phyloP scores from a whole-genome alignment of 2,888 invertebrate species.

The Hylaea fasciaria region DNA sequence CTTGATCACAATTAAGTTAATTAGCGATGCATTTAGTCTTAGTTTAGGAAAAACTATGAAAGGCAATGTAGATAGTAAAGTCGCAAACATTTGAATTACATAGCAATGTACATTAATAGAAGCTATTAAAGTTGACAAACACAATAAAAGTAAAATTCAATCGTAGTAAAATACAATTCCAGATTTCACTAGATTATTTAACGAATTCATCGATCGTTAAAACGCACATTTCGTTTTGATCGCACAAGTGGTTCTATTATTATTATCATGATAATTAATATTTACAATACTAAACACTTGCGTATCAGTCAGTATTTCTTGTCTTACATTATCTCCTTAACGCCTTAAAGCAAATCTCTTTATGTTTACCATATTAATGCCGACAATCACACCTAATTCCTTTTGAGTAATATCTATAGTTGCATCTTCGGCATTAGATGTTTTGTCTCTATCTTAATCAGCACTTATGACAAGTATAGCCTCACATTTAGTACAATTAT shows the following conservation, averaged over 20 bases:
- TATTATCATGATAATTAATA: conserved; percentile 72
- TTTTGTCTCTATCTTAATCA: conserved; percentile 33
- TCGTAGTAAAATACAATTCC: conserved; percentile 65
- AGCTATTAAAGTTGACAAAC: conserved; percentile 46
- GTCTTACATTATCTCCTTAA: conserved; percentile 44
- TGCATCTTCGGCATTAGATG: conserved; percentile 36
- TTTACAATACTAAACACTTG: conserved; percentile 82
- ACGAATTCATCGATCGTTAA: conserved; percentile 48
- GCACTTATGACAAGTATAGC: conserved; percentile 20
- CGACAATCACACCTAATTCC: conserved; percentile 40
- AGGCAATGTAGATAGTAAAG: conserved; percentile 74
- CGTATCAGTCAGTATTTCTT: conserved; percentile 75
- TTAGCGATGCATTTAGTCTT: conserved; percentile 59
- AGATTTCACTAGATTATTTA: conserved; percentile 51
- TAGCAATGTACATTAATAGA: conserved; percentile 63
- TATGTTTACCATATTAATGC: conserved; percentile 30
- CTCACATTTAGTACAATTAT: conserved; percentile 30
- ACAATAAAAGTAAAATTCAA: conserved; percentile 46
- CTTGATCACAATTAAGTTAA: conserved; percentile 37
- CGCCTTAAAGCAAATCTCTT: conserved; percentile 40
- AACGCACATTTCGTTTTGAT: conserved; percentile 61
- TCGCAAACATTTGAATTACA: conserved; percentile 59
- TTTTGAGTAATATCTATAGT: conserved; percentile 35
- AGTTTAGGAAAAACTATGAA: conserved; percentile 68
- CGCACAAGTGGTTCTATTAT: conserved; percentile 70